These are phyloP conservation scores for Ramazzottius varieornatus DNA, from an alignment of 2,888 invertebrate species.

Conservation along the genomic window DNA sequence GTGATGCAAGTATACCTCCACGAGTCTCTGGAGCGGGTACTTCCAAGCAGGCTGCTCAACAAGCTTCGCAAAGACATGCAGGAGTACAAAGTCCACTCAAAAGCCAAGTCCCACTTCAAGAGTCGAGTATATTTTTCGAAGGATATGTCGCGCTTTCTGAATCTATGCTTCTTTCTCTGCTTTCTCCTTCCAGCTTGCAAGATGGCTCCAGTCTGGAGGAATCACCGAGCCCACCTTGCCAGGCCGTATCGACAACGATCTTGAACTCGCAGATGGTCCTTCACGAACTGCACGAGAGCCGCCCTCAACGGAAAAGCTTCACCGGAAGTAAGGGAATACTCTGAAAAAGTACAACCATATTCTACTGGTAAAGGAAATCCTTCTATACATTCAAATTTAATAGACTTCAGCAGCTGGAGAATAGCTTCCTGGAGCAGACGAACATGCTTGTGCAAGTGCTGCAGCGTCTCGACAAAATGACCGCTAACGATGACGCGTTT, in stretches of 20 bases:
- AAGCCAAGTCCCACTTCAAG: background rate
- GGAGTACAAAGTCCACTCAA: background rate
- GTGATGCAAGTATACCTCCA: background rate
- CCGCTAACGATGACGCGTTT: background rate
- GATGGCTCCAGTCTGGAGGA: background rate
- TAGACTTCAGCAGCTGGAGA: background rate
- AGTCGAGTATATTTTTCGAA: background rate
- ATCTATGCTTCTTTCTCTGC: too few relatives aligned
- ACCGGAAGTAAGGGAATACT: too few relatives aligned
- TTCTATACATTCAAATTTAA: too few relatives aligned
- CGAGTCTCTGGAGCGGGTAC: background rate
- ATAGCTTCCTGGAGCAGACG: background rate
- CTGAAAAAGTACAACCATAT: background rate
- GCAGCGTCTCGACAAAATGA: background rate
- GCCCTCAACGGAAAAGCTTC: too few relatives aligned
- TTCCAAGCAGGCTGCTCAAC: background rate
- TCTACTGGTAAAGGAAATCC: background rate
- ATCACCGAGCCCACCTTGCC: background rate
- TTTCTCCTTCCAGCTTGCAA: background rate
- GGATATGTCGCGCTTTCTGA: too few relatives aligned
- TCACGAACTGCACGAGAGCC: too few relatives aligned
- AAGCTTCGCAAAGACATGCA: background rate
- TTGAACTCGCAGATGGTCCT: too few relatives aligned
- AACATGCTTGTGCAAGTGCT: background rate
- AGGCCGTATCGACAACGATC: background rate